These are phyloP conservation scores for Pipistrellus pipistrellus DNA, from an alignment of 2,797 vertebrate species.

Conservation along the genomic window DNA sequence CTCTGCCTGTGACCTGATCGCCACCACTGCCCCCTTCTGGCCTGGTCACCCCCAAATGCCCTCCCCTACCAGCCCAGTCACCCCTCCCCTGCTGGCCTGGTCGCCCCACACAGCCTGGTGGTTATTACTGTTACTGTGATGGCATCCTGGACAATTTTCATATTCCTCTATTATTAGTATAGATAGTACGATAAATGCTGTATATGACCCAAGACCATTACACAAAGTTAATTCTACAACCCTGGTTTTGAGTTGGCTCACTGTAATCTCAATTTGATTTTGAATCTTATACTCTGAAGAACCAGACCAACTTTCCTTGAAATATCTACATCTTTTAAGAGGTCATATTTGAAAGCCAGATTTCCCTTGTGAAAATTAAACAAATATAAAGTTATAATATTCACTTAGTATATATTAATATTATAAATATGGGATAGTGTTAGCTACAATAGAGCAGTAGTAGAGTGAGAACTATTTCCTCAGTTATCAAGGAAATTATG, in stretches of 20 bases:
- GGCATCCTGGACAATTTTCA: too few species aligned
- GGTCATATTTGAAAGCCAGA: neutral
- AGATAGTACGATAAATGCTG: neutral
- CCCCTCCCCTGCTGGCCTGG: too few species aligned
- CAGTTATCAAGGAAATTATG: neutral
- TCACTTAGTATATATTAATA: conserved; percentile 11
- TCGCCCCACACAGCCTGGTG: too few species aligned
- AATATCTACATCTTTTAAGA: neutral
- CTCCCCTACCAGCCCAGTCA: too few species aligned
- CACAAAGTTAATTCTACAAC: neutral
- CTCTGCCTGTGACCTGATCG: too few species aligned
- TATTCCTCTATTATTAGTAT: too few species aligned
- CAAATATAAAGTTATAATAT: neutral
- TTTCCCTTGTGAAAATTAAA: neutral
- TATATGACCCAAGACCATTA: neutral
- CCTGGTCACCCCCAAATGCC: too few species aligned
- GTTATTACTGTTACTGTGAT: too few species aligned
- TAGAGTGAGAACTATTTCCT: neutral
- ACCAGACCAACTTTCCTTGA: neutral
- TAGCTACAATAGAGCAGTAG: neutral
- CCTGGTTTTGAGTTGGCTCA: neutral
- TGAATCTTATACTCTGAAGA: conserved; percentile 29
- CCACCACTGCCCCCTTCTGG: too few species aligned
- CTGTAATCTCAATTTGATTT: conserved; percentile 19
- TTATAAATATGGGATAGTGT: neutral